A percentile compares a stretch with the other conserved stretches of the same genome.
These are phyloP conservation scores for Diarsia dahlii DNA, from an alignment of 2,888 invertebrate genomes.

Conservation along the genomic window DNA sequence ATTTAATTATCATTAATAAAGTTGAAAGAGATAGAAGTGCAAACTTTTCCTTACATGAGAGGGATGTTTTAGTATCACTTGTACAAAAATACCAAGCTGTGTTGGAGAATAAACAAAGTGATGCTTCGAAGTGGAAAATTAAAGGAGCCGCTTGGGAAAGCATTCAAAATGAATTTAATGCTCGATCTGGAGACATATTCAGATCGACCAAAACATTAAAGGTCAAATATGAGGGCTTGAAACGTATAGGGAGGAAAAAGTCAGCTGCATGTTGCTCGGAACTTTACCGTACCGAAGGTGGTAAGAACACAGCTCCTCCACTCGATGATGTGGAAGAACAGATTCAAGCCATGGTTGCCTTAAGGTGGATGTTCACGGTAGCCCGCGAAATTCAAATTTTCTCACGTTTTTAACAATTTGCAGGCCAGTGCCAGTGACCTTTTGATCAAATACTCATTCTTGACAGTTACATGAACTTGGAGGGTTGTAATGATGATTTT, in stretches of 20 bases:
- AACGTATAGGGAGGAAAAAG: slow-evolving; percentile 17
- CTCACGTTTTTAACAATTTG: too few species aligned
- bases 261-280: slow-evolving; percentile 19
- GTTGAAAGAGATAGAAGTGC: not conserved
- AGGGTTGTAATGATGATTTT: too few species aligned
- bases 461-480: too few species aligned
- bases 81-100: not conserved
- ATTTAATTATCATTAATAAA: not conserved
- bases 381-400: too few species aligned
- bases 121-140: not conserved
- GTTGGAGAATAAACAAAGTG: not conserved
- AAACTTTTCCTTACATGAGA: not conserved
- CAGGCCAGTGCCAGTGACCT: too few species aligned
- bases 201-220: not conserved
- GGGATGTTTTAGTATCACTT: not conserved
- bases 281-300: slow-evolving; percentile 25
- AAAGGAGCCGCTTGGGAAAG: not conserved
- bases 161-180: slow-evolving; percentile 1
- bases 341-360: slow-evolving; percentile 2
- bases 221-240: not conserved
- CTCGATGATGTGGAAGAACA: slow-evolving; percentile 7
- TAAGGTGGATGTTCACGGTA: too few species aligned
- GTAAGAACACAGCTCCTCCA: slow-evolving; percentile 6
- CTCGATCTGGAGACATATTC: not conserved
- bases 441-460: too few species aligned